Conservation (phyloP, 1,140 invertebrate genomes). For the Laupala kohalensis region DNA sequence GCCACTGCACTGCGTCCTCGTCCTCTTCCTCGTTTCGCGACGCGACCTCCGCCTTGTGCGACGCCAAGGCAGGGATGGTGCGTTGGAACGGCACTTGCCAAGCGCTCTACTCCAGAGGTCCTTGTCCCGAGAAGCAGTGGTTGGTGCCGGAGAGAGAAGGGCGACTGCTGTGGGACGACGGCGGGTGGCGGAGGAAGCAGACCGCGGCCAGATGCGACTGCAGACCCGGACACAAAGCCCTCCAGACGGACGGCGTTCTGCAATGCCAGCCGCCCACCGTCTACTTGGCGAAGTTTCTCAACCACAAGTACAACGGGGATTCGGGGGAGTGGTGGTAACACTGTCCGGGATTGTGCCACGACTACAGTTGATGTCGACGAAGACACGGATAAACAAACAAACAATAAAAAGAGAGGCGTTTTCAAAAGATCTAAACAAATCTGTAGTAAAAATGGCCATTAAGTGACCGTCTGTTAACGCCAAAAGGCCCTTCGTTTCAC, state of each 20-base stretch:
- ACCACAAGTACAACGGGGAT: slow-evolving; percentile 16
- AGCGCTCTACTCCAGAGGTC: slow-evolving; percentile 56
- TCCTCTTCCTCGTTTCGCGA: slow-evolving; percentile 30
- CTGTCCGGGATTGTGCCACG: no score
- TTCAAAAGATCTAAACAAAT: no score
- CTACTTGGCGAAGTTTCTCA: slow-evolving; percentile 33
- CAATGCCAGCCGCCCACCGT: slow-evolving; percentile 34
- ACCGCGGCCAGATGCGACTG: slow-evolving; percentile 50
- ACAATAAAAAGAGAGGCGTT: no score
- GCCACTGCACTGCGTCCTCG: slow-evolving; percentile 13
- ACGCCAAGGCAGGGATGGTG: slow-evolving; percentile 42
- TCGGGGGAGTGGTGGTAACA: neutral
- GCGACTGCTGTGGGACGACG: slow-evolving; percentile 25
- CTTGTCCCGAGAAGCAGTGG: slow-evolving; percentile 59
- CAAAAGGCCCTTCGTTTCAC: no score
- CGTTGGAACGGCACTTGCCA: slow-evolving; percentile 48
- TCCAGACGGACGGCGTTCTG: slow-evolving; percentile 22
- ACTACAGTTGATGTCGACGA: no score
- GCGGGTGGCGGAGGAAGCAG: slow-evolving; percentile 19
- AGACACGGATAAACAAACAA: no score
- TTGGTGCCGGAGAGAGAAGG: slow-evolving; percentile 35
- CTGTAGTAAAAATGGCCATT: no score
- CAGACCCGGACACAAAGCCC: slow-evolving; percentile 43
- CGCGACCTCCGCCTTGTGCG: slow-evolving; percentile 34
- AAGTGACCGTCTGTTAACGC: no score